Conservation (phyloP, 92 coral and sea anemone genomes). For the Zoanthus solanderi region DNA sequence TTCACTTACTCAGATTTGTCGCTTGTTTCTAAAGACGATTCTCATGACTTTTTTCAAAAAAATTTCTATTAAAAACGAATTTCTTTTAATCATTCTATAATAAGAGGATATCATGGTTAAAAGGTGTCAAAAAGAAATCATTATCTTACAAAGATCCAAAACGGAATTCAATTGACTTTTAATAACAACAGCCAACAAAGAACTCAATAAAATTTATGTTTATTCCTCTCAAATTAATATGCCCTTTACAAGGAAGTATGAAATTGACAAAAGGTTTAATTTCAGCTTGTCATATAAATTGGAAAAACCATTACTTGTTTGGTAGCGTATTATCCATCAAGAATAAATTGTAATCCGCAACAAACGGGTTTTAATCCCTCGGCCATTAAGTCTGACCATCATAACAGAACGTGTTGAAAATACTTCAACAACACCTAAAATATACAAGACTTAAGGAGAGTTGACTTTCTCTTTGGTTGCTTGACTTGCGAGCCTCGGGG, state of each 20-base stretch:
- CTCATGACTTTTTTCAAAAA: not conserved
- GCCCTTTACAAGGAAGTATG: constrained; percentile 46
- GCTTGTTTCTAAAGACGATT: not conserved
- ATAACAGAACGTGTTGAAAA: constrained; percentile 34
- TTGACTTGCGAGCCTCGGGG: constrained; percentile 39
- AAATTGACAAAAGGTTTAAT: constrained; percentile 54
- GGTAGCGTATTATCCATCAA: constrained; percentile 67
- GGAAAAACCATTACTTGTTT: constrained; percentile 56
- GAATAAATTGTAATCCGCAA: constrained; percentile 73
- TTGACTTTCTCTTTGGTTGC: constrained; percentile 9
- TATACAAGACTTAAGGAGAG: constrained; percentile 13
- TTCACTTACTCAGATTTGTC: not conserved
- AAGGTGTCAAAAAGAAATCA: constrained; percentile 38
- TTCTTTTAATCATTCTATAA: constrained; percentile 27
- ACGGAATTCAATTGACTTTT: constrained; percentile 55
- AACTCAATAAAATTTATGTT: constrained; percentile 46
- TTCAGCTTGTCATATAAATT: constrained; percentile 48
- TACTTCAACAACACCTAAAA: not conserved
- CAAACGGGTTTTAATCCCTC: constrained; percentile 66
- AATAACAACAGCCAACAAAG: constrained; percentile 55
- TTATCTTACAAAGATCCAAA: constrained; percentile 55
- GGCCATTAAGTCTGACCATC: constrained; percentile 55
- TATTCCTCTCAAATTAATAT: constrained; percentile 52
- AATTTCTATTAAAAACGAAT: not conserved
- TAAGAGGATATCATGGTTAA: constrained; percentile 43